Conservation (phyloP, 64 coral and sea anemone genomes). For the Dendronephthya gigantea region DNA sequence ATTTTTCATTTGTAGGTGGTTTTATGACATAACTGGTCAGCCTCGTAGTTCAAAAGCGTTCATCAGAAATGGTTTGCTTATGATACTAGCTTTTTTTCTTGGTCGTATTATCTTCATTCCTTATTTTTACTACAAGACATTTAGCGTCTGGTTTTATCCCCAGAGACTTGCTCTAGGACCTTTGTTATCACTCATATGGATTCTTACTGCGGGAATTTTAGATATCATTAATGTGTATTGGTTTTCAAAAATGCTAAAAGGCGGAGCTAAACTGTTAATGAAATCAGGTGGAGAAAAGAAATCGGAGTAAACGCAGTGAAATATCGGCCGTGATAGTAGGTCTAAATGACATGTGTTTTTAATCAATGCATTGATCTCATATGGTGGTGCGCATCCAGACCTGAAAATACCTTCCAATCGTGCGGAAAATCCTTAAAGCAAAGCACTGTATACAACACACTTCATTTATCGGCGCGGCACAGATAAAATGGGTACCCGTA, state of each 20-base stretch:
- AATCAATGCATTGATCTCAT: too few relatives aligned
- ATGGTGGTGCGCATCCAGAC: too few relatives aligned
- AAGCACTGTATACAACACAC: too few relatives aligned
- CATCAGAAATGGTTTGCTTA: conserved; percentile 50
- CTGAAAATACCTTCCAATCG: too few relatives aligned
- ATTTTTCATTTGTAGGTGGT: conserved; percentile 50
- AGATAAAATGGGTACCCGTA: too few relatives aligned
- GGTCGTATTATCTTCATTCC: conserved; percentile 69
- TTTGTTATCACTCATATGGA: conserved; percentile 50
- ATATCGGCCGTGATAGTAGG: neutral
- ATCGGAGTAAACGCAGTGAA: neutral
- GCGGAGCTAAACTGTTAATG: conserved; percentile 57
- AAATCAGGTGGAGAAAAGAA: conserved; percentile 41
- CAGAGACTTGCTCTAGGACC: conserved; percentile 44
- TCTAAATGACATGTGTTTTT: too few relatives aligned
- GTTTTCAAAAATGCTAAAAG: conserved; percentile 74
- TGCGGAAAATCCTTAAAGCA: too few relatives aligned
- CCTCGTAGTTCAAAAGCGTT: conserved; percentile 45
- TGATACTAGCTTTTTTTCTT: conserved; percentile 69
- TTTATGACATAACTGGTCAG: conserved; percentile 42
- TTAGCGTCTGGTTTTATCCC: conserved; percentile 26
- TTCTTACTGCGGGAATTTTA: conserved; percentile 50
- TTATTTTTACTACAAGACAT: conserved; percentile 81
- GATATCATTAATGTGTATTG: conserved; percentile 87
- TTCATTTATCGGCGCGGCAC: too few relatives aligned